Conservation (phyloP, 2,888 invertebrate genomes). For the Parasteatoda lunata region DNA sequence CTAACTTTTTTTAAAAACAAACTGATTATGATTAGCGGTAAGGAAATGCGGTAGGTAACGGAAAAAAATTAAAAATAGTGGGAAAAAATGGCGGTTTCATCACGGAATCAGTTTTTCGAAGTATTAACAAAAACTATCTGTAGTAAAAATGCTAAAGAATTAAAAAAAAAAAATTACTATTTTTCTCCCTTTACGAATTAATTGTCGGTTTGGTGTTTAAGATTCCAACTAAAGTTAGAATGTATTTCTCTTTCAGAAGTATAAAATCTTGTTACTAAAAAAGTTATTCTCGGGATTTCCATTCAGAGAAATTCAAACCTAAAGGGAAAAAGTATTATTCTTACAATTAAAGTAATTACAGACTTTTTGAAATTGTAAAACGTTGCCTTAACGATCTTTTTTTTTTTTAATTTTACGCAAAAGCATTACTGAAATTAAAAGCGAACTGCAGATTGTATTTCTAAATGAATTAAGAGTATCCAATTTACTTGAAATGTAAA, state of each 20-base stretch:
- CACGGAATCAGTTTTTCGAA: no score
- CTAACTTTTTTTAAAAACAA: no score
- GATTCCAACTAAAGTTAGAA: constrained; percentile 45
- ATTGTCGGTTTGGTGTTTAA: constrained; percentile 48
- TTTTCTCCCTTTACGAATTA: constrained; percentile 28
- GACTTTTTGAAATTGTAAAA: not conserved
- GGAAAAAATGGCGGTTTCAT: no score
- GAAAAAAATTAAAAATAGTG: no score
- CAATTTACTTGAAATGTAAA: no score
- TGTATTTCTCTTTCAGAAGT: constrained; percentile 22
- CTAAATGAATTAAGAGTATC: no score
- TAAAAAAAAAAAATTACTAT: not conserved
- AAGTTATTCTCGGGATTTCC: not conserved
- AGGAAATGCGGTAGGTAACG: no score
- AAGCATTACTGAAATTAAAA: not conserved
- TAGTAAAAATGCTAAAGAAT: not conserved
- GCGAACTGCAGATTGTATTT: no score
- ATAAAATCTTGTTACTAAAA: constrained; percentile 41
- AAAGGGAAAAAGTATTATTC: not conserved
- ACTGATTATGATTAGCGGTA: no score
- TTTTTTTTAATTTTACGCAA: not conserved
- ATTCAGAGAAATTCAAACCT: not conserved
- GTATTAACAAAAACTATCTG: no score
- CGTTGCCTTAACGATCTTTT: not conserved
- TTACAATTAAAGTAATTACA: not conserved